phyloP scores from a whole-genome alignment of 2,888 invertebrate species.

The Hirudinaria manillensis region DNA sequence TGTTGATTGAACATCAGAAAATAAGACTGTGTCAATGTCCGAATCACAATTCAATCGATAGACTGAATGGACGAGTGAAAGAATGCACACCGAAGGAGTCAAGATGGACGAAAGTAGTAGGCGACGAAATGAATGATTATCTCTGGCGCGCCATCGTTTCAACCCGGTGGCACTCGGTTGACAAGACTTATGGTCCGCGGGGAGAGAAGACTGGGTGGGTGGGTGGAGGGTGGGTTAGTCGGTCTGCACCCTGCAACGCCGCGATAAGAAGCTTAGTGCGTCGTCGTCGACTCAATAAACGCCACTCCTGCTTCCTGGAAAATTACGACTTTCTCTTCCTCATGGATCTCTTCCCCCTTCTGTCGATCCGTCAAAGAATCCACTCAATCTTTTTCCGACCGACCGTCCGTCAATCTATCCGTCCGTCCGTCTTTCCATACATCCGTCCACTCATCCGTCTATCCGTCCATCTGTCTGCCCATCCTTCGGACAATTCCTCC shows the following conservation, averaged over 20 bases:
- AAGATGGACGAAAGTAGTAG: background rate
- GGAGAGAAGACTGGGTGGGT: background rate
- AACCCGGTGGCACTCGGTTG: slow-evolving; percentile 11
- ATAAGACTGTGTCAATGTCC: too few relatives aligned
- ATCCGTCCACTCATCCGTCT: background rate
- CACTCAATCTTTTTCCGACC: background rate
- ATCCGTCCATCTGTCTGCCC: background rate
- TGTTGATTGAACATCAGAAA: too few relatives aligned
- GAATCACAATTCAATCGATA: too few relatives aligned
- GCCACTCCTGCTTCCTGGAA: background rate
- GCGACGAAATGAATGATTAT: background rate
- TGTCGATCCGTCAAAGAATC: background rate
- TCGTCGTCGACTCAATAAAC: slow-evolving; percentile 2
- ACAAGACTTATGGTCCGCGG: slow-evolving; percentile 9
- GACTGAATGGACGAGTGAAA: slow-evolving; percentile 1
- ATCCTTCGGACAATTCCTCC: background rate
- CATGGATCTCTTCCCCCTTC: background rate
- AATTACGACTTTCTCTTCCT: background rate
- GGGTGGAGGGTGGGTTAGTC: too few relatives aligned
- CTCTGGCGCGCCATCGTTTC: background rate
- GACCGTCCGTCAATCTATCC: background rate
- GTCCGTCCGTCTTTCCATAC: too few relatives aligned
- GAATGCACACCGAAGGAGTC: background rate
- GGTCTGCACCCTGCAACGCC: background rate
- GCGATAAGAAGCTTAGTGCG: slow-evolving; percentile 9